Evolutionary conservation across 2,113 vertebrate species (phyloP).

Genomic region (Brachirus orientalis): DNA sequence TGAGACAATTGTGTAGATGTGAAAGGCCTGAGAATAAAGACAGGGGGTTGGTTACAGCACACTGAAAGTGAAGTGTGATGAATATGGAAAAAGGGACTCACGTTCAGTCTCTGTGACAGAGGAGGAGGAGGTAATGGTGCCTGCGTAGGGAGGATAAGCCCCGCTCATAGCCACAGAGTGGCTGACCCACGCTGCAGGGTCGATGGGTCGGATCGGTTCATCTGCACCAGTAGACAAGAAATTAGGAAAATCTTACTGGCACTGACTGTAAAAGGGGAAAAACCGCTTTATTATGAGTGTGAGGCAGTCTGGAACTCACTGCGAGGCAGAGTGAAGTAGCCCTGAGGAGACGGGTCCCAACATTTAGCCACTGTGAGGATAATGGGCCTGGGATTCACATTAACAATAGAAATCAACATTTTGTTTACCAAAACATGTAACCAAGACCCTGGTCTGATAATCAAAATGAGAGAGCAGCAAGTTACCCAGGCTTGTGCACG

Average conservation of each 20-base stretch:
- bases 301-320: constrained; percentile 78
- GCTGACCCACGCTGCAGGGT: constrained; percentile 89
- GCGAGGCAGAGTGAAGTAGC: constrained; percentile 91
- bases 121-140: constrained; percentile 87
- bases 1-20: background rate
- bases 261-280: background rate
- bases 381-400: constrained; percentile 82
- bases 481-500: constrained; percentile 91
- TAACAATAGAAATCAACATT: background rate
- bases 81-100: constrained; percentile 46
- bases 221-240: constrained; percentile 67
- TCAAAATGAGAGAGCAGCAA: background rate
- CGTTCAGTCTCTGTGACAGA: constrained; percentile 87
- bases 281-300: too few species aligned
- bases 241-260: background rate
- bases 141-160: constrained; percentile 86
- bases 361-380: constrained; percentile 92
- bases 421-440: background rate
- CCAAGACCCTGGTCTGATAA: background rate
- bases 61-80: background rate
- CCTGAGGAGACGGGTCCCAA: constrained; percentile 91
- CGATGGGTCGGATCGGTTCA: constrained; percentile 91
- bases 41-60: constrained; percentile 5
- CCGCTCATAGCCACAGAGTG: constrained; percentile 89
- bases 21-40: constrained; percentile 11